Evolutionary conservation across 2,113 vertebrate genomes (phyloP), one percentile per base, ranked within the genome.

Genomic region (Rutilus rutilus): DNA sequence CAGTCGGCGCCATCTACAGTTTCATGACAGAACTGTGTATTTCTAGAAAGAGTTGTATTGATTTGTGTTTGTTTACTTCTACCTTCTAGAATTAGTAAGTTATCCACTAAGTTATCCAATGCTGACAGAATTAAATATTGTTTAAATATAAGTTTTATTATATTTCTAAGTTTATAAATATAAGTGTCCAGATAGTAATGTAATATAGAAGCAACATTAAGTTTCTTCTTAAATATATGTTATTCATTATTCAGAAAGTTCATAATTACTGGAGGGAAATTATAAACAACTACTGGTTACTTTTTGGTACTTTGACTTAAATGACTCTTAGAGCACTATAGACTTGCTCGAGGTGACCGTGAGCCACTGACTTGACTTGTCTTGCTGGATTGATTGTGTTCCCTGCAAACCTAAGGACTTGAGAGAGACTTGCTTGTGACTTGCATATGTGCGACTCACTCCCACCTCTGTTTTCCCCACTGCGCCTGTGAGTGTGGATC

Each of bases 191-290:
- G 17, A 19, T 19, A 54, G 17, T 19, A 21, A 19, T 6, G 76
- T 42, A 21, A 19, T 6, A 52, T 42, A 27, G n/a, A 81, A 30
- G 39, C 39, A 45, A 81, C 7, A 30, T 2, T 50, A 67, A 30
- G 62, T 50, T 82, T 67, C 7, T 7, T 21, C 78, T 30, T 39
- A 78, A 15, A 57, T 14, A 60, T 60, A 15, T 36, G 42, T 59
- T 36, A 60, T 78, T 78, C 57, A 80, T 50, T 45, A 64, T 80
- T 81, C 59, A 81, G 60, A 81, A 65, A 65, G 78, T 81, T 81
- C 1, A 47, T 30, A 45, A 67, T 47, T 67, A 25, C 39, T 12
- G 8, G 14, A 25, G 42, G 60, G 25, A 23, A 30, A 50, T 50
- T 71, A 6, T 74, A 1, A 74, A 74, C 11, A 25, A 25, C 59